These are phyloP conservation scores for Gibbula magus DNA, from an alignment of 2,888 invertebrate species.

Conservation along the genomic window DNA sequence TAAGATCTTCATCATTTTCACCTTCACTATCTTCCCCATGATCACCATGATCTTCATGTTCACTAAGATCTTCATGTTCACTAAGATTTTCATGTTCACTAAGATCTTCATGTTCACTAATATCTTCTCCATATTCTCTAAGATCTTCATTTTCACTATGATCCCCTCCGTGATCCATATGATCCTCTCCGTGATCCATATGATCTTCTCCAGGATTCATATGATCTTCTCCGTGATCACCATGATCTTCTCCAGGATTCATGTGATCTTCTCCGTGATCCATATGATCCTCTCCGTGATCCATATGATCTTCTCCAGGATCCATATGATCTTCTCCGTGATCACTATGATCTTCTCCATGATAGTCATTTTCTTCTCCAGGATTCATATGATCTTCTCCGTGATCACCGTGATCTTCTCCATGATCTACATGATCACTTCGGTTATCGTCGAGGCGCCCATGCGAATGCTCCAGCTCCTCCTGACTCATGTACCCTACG, in stretches of 20 bases:
- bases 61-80: not conserved
- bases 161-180: not conserved
- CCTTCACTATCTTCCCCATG: not conserved
- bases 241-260: not conserved
- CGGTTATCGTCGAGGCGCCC: too few species aligned
- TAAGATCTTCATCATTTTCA: not conserved
- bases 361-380: not conserved
- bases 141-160: not conserved
- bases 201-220: not conserved
- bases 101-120: not conserved
- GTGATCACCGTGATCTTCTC: conserved; percentile 27
- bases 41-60: not conserved
- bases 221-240: not conserved
- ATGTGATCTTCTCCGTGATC: conserved; percentile 17
- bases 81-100: not conserved
- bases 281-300: conserved; percentile 76
- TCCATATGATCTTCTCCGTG: conserved; percentile 80
- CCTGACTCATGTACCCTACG: too few species aligned
- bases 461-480: too few species aligned
- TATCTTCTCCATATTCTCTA: not conserved
- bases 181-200: not conserved
- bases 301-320: conserved; percentile 76
- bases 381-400: conserved; percentile 31
- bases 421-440: not conserved
- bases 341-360: not conserved